These are phyloP conservation scores for Sinodicranocentrus sp. DNA, from an alignment of 2,888 invertebrate genomes.

Conservation along the genomic window DNA sequence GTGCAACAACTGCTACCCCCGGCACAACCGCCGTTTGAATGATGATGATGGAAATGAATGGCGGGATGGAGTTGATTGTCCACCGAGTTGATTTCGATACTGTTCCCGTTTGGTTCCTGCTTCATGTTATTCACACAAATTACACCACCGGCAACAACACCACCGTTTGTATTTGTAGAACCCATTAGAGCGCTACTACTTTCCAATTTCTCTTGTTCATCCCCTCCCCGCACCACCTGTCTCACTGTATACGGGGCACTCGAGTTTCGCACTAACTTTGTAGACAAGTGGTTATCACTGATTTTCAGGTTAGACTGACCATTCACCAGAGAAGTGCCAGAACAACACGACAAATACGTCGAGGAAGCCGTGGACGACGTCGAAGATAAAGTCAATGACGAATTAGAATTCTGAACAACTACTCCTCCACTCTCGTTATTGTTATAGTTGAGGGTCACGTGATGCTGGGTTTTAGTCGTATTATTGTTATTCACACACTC, in stretches of 20 bases:
- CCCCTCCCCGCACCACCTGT: constrained; percentile 3
- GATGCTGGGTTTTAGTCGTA: too few relatives aligned
- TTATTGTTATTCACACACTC: constrained; percentile 23
- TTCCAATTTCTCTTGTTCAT: constrained; percentile 20
- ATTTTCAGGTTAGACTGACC: constrained; percentile 67
- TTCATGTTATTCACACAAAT: constrained; percentile 60
- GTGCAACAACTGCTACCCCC: constrained; percentile 1
- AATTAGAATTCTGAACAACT: not conserved
- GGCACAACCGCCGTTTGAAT: not conserved
- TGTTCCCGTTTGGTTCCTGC: constrained; percentile 71
- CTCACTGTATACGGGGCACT: constrained; percentile 71
- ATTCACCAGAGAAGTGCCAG: constrained; percentile 47
- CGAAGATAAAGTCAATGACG: constrained; percentile 17
- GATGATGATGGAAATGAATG: constrained; percentile 35
- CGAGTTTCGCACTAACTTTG: constrained; percentile 69
- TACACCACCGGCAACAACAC: constrained; percentile 38
- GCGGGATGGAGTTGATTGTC: constrained; percentile 57
- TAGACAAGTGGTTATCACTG: constrained; percentile 76
- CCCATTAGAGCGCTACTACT: constrained; percentile 49
- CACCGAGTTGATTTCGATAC: constrained; percentile 66
- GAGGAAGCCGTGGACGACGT: constrained; percentile 32
- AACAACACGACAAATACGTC: constrained; percentile 59
- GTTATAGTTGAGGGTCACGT: constrained; percentile 26
- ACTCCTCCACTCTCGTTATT: constrained; percentile 30
- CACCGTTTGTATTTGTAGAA: constrained; percentile 45